Evolutionary conservation across 2,113 vertebrate genomes (phyloP).

Genomic region (Mastomys natalensis): DNA sequence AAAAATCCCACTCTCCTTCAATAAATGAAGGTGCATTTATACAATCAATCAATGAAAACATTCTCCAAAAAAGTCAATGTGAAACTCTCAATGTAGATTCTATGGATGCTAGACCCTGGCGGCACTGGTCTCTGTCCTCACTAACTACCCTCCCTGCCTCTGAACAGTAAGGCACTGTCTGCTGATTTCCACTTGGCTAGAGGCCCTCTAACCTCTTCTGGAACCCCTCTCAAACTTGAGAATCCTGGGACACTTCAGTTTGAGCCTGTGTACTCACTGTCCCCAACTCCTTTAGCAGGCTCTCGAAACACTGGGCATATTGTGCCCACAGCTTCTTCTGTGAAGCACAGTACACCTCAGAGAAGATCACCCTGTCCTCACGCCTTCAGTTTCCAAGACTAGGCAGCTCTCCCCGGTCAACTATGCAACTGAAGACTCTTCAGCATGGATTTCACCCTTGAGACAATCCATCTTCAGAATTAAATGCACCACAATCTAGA

Average conservation of each 20-base stretch:
- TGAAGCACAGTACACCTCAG: background rate
- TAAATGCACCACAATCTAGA: slow-evolving; percentile 16
- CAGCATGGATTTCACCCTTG: background rate
- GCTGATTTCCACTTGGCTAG: background rate
- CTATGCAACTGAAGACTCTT: slow-evolving; percentile 35
- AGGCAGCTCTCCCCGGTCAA: background rate
- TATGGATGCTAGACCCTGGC: rapidly evolving
- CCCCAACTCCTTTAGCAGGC: background rate
- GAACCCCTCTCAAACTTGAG: background rate
- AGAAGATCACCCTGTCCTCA: background rate
- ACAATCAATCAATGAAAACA: background rate
- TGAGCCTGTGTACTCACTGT: background rate
- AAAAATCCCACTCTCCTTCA: slow-evolving; percentile 44
- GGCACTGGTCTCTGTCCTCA: background rate
- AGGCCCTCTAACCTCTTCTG: background rate
- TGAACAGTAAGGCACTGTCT: background rate
- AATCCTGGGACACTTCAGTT: background rate
- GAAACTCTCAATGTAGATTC: background rate
- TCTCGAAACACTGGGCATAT: background rate
- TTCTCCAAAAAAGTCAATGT: background rate
- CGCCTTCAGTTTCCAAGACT: slow-evolving; percentile 42
- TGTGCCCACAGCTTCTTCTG: background rate
- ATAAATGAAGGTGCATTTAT: background rate
- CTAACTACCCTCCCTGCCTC: background rate
- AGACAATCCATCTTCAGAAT: slow-evolving; percentile 27